A percentile compares a stretch with the other conserved stretches of the same genome.
Conservation (phyloP, 1,140 invertebrate genomes). For the Drepana arcuata region DNA sequence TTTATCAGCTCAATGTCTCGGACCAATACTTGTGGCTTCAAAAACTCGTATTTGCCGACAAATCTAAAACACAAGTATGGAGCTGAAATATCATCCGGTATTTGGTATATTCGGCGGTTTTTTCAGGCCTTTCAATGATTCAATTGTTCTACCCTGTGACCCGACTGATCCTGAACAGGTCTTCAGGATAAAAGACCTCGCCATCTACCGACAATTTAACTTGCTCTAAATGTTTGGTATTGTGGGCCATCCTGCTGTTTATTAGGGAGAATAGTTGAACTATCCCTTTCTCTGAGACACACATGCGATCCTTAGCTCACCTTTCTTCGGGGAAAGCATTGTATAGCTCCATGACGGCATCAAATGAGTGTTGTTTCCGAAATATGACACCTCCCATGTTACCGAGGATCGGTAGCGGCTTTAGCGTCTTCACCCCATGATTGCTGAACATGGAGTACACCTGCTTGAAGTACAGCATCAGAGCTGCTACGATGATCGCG, state of each 20-base stretch:
- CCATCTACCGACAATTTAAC: too few relatives aligned
- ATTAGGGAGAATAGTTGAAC: too few relatives aligned
- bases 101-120: too few relatives aligned
- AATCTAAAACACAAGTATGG: constrained; percentile 52
- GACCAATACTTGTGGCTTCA: constrained; percentile 65
- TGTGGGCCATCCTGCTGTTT: too few relatives aligned
- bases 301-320: too few relatives aligned
- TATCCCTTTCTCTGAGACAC: too few relatives aligned
- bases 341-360: constrained; percentile 9
- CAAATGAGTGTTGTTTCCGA: constrained; percentile 13
- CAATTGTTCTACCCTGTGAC: too few relatives aligned
- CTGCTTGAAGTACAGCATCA: constrained; percentile 22
- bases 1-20: constrained; percentile 72
- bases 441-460: constrained; percentile 25
- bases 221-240: too few relatives aligned
- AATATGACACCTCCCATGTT: constrained; percentile 17
- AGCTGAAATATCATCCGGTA: too few relatives aligned
- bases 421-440: constrained; percentile 21
- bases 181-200: too few relatives aligned
- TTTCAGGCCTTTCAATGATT: too few relatives aligned
- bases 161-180: too few relatives aligned
- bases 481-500: constrained; percentile 9
- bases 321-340: constrained; percentile 10
- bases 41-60: constrained; percentile 66
- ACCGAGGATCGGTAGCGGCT: constrained; percentile 21